Conservation (phyloP, 2,888 invertebrate species). For the Thumatha senex region DNA sequence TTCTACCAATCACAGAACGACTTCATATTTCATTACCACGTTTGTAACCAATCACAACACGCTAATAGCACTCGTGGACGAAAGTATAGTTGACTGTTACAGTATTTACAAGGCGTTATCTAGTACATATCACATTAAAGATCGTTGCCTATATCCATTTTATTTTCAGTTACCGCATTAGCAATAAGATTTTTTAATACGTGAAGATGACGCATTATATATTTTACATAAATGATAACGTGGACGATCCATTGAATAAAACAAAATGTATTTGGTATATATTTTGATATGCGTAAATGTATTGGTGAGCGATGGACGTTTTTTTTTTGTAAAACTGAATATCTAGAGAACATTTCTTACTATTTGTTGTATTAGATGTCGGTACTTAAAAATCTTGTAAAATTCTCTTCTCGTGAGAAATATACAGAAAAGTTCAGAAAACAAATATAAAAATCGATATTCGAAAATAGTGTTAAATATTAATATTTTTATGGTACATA, state of each 20-base stretch:
- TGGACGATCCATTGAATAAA: slow-evolving; percentile 46
- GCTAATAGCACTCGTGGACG: too few species aligned
- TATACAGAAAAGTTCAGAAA: slow-evolving; percentile 62
- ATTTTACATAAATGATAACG: slow-evolving; percentile 61
- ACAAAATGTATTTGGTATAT: slow-evolving; percentile 71
- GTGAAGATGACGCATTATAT: slow-evolving; percentile 56
- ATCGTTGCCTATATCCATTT: slow-evolving; percentile 17
- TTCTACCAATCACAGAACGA: too few species aligned
- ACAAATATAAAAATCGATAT: slow-evolving; percentile 59
- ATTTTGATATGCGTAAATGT: slow-evolving; percentile 79
- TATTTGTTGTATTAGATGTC: slow-evolving; percentile 63
- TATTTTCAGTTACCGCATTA: slow-evolving; percentile 57
- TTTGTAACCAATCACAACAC: too few species aligned
- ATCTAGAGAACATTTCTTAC: slow-evolving; percentile 47
- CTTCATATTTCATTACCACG: too few species aligned
- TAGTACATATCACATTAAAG: too few species aligned
- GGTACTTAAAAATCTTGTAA: slow-evolving; percentile 69
- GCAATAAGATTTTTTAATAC: slow-evolving; percentile 56
- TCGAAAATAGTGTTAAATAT: slow-evolving; percentile 65
- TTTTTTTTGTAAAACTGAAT: slow-evolving; percentile 53
- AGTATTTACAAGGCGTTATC: too few species aligned
- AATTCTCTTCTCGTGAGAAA: slow-evolving; percentile 51
- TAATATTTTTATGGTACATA: slow-evolving; percentile 62
- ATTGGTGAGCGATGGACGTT: slow-evolving; percentile 51
- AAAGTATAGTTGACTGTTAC: background rate